Conservation (phyloP, 2,888 invertebrate species). For the Mamestra brassicae region DNA sequence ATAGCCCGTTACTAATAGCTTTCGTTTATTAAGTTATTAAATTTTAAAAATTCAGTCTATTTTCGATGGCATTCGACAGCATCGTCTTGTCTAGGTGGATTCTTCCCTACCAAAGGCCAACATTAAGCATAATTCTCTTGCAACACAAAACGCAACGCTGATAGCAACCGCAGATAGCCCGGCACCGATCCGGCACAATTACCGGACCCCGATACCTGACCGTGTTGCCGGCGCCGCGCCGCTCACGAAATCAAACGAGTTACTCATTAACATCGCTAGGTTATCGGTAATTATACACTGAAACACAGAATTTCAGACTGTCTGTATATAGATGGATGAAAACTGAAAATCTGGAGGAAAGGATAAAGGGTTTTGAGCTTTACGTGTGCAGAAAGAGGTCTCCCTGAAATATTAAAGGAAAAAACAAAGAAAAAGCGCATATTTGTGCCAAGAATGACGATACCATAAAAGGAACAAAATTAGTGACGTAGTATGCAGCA, state of each 20-base stretch:
- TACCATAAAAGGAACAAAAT: no score
- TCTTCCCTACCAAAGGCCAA: background rate
- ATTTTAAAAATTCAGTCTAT: no score
- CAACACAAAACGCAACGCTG: slow-evolving; percentile 31
- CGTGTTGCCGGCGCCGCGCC: slow-evolving; percentile 73
- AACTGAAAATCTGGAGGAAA: background rate
- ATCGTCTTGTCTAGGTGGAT: background rate
- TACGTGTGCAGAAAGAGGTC: no score
- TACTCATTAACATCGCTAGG: slow-evolving; percentile 45
- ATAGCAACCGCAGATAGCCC: slow-evolving; percentile 54
- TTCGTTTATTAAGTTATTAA: no score
- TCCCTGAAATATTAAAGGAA: background rate
- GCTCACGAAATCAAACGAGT: slow-evolving; percentile 67
- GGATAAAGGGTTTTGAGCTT: no score
- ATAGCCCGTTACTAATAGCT: no score
- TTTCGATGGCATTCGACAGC: background rate
- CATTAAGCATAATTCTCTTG: slow-evolving; percentile 11
- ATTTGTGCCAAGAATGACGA: no score
- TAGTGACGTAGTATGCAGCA: no score
- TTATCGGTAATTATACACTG: slow-evolving; percentile 26
- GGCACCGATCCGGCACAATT: slow-evolving; percentile 73
- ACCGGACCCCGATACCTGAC: slow-evolving; percentile 77
- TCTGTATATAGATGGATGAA: background rate
- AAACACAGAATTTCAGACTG: slow-evolving; percentile 15
- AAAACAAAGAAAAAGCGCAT: no score